Evolutionary conservation across 35 echinoderm and acorn worm species (phyloP).

Genomic region (Ophiothrix spiculata): DNA sequence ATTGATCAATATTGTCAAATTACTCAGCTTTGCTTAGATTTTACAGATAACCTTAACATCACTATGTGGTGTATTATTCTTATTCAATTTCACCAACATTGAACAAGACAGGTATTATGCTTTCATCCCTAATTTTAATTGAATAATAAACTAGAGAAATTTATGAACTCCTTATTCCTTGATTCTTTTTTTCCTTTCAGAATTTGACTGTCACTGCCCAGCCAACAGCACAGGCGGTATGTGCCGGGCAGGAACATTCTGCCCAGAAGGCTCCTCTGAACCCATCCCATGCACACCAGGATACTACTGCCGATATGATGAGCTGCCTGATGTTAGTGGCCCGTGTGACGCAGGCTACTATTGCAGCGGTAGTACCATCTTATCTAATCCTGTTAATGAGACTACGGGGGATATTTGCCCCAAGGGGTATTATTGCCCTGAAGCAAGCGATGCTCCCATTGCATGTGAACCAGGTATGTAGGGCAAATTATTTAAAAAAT

Average conservation of each 20-base stretch:
- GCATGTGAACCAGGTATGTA: conserved; percentile 81
- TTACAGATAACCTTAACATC: too few relatives aligned
- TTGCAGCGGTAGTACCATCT: conserved; percentile 87
- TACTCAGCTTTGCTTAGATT: too few relatives aligned
- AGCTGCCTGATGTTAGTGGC: conserved; percentile 79
- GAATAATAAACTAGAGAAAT: too few relatives aligned
- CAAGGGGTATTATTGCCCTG: conserved; percentile 80
- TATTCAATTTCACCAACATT: too few relatives aligned
- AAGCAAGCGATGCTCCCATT: conserved; percentile 31
- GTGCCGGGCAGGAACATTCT: conserved; percentile 85
- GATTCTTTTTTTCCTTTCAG: conserved; percentile 24
- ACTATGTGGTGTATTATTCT: too few relatives aligned
- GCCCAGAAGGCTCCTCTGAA: conserved; percentile 68
- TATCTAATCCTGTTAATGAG: conserved; percentile 78
- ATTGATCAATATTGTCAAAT: too few relatives aligned
- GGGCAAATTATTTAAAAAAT: too few relatives aligned
- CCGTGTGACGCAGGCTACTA: conserved; percentile 77
- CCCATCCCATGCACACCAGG: conserved; percentile 85
- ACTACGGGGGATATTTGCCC: conserved; percentile 92
- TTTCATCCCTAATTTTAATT: too few relatives aligned
- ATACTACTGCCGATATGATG: conserved; percentile 82
- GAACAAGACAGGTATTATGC: too few relatives aligned
- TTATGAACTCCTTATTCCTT: too few relatives aligned
- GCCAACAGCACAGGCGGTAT: conserved; percentile 88
- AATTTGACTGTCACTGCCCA: conserved; percentile 85